These are phyloP conservation scores for Drosophila longiperda DNA, from an alignment of 2,888 invertebrate species.

Conservation along the genomic window DNA sequence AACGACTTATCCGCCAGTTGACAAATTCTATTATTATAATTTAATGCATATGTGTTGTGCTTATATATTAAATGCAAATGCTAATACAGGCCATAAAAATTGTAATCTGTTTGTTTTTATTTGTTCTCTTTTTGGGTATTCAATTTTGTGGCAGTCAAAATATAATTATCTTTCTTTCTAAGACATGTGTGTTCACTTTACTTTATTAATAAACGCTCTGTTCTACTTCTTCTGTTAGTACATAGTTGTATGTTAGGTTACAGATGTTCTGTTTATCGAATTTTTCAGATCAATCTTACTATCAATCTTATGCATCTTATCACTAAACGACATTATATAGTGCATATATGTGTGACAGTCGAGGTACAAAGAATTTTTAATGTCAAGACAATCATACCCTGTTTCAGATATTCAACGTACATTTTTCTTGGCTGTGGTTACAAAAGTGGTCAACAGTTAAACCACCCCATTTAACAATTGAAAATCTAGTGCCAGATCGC, in stretches of 20 bases:
- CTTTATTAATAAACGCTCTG: too few relatives aligned
- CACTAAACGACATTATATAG: too few relatives aligned
- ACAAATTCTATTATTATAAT: conserved; percentile 5
- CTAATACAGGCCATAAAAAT: conserved; percentile 50
- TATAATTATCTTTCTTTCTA: neutral
- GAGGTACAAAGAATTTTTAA: too few relatives aligned
- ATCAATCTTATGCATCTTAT: neutral
- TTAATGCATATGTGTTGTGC: conserved; percentile 8
- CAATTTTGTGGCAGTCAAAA: neutral
- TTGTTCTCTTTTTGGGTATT: neutral
- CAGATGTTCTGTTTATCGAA: neutral
- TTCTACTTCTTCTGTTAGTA: neutral
- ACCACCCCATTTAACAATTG: too few relatives aligned
- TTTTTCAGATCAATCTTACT: neutral
- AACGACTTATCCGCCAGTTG: conserved; percentile 27
- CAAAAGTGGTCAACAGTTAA: too few relatives aligned
- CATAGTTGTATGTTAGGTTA: neutral
- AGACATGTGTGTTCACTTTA: neutral
- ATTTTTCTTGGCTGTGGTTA: too few relatives aligned
- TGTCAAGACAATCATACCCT: too few relatives aligned
- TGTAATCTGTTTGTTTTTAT: neutral
- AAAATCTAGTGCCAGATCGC: too few relatives aligned
- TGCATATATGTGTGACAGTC: too few relatives aligned
- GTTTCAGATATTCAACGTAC: too few relatives aligned
- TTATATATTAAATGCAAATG: conserved; percentile 48